Conservation (phyloP, 2,797 vertebrate genomes). For the Phylloscopus collybita region DNA sequence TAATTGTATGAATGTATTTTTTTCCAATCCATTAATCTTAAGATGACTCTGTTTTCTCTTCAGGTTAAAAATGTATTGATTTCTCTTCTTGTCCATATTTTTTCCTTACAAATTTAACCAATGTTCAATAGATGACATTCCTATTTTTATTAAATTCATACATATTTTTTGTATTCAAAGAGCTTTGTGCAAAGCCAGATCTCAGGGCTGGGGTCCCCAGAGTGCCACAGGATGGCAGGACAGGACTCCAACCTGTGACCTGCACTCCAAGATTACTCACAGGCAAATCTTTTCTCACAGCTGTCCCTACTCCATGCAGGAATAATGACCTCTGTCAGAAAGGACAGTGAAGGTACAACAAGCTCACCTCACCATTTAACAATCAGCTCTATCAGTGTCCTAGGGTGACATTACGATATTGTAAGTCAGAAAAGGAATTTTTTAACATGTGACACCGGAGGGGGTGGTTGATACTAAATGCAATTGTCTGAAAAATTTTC, state of each 20-base stretch:
- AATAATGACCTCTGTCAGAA: not conserved
- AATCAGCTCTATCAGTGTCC: not conserved
- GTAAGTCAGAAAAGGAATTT: not conserved
- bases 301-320: not conserved
- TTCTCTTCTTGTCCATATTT: not conserved
- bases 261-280: not conserved
- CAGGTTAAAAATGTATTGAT: not conserved
- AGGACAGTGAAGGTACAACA: not conserved
- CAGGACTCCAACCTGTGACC: not conserved
- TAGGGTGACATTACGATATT: no score
- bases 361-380: not conserved
- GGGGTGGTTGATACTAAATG: not conserved
- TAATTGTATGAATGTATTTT: not conserved
- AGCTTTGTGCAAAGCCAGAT: not conserved
- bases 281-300: not conserved
- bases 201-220: not conserved
- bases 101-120: not conserved
- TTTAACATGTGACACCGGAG: not conserved
- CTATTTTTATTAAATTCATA: not conserved
- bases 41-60: not conserved
- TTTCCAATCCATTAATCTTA: not conserved
- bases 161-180: not conserved
- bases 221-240: not conserved
- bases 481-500: not conserved
- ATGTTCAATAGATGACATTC: not conserved